Base-by-base conservation (phyloP, 2,113 vertebrate species). In the Phasianus colchicus region DNA sequence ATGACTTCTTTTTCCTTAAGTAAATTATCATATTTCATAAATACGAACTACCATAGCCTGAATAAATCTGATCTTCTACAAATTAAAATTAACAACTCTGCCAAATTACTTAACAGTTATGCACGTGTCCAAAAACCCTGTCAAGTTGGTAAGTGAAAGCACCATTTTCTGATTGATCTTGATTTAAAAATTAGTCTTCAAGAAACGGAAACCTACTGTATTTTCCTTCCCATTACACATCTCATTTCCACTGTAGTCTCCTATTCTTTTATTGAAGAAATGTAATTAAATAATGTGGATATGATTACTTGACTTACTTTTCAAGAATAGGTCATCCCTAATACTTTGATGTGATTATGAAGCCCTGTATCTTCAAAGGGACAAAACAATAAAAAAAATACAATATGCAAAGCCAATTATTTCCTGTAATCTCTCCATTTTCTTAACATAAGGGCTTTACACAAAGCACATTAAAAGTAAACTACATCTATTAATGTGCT, bases 281-380 rank as follows among this genome's bases (percentile, higher is more conserved):
- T 12, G 50, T 94, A 96, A 97, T 97, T 96, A 95, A 96, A 94
- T 89, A 89, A 92, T 74, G 78, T 85, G 85, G 67, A 81, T 92
- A 89, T 73, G 81, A 96, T 96, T 97, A 96, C 90, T 97, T 93
- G 95, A 94, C 94, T 92, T 48, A 92, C 42, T 89, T 92, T 89
- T 89, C 36, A 92, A 90, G 80, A 88, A 83, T 5, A 95, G 93
- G 96, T 96, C 91, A 96, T 86, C 48, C 63, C 27, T 96, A 95
- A 91, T 83, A 95, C 69, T 92, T 91, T 89, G 92, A 96, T 87
- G 78, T 90, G 89, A 97, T 96, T 95, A 96, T 65, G 83, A 90
- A 94, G 83, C 73, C 76, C 34, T 58, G 4, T 90, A 91, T 95
- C 92, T 96, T 97, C 86, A 95, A 96, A 95, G 69, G 25, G 77